phyloP scores from a whole-genome alignment of 2,888 invertebrate genomes.

The Parnassius orleans region DNA sequence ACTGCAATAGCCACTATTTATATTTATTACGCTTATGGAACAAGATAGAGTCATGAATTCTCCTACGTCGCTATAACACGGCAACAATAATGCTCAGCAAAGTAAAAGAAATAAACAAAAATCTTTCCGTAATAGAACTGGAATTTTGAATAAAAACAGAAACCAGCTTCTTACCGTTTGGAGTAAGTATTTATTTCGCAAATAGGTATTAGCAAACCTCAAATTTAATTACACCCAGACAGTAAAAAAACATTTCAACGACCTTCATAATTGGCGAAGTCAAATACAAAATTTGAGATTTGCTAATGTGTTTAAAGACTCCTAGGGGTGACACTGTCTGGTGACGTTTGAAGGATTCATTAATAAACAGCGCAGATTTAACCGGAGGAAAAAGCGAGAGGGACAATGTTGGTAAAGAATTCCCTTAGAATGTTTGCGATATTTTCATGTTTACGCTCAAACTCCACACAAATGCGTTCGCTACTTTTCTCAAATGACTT shows the following conservation, averaged over 20 bases:
- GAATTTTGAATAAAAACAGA: too few relatives aligned
- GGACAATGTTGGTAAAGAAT: constrained; percentile 1
- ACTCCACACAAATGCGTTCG: neutral
- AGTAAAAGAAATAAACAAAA: too few relatives aligned
- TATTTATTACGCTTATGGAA: too few relatives aligned
- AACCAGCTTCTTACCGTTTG: too few relatives aligned
- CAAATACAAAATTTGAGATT: constrained; percentile 21
- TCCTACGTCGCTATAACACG: too few relatives aligned
- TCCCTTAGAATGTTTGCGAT: neutral
- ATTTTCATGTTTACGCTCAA: constrained; percentile 1
- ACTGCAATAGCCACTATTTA: too few relatives aligned
- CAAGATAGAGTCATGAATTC: too few relatives aligned
- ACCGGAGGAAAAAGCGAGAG: neutral
- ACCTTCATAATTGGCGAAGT: constrained; percentile 15
- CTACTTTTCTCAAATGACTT: neutral
- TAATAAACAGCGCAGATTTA: constrained; percentile 10
- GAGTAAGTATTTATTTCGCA: too few relatives aligned
- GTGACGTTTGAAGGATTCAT: constrained; percentile 19
- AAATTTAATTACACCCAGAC: constrained; percentile 6
- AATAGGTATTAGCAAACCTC: neutral
- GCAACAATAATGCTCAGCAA: too few relatives aligned
- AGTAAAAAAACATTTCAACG: constrained; percentile 6
- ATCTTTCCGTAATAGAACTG: too few relatives aligned
- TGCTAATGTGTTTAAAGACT: constrained; percentile 15
- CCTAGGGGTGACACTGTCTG: constrained; percentile 23